Evolutionary conservation across 2,888 invertebrate genomes (phyloP).

Genomic region (Venusia cambrica): DNA sequence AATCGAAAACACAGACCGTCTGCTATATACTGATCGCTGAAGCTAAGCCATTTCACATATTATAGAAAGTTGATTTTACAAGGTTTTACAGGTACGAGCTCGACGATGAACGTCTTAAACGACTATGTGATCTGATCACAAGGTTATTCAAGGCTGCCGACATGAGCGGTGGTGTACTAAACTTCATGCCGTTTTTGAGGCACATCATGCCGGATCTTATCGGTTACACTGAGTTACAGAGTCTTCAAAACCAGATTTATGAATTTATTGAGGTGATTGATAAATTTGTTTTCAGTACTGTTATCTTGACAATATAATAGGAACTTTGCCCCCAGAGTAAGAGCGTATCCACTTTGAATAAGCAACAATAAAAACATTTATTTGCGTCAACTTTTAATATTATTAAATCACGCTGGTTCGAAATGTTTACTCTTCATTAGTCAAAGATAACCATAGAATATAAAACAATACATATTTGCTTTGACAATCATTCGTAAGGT

Average conservation of each 20-base stretch:
- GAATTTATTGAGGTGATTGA: conserved; percentile 75
- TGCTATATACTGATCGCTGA: no score
- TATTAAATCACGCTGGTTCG: conserved; percentile 6
- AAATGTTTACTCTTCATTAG: no score
- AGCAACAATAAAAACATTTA: conserved; percentile 7
- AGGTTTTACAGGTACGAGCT: conserved; percentile 73
- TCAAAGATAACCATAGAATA: no score
- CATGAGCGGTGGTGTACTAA: conserved; percentile 86
- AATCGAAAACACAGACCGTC: no score
- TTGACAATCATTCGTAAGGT: no score
- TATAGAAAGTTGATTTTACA: conserved; percentile 1
- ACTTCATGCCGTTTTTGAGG: conserved; percentile 85
- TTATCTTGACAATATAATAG: background rate
- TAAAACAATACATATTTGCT: no score
- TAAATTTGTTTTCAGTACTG: background rate
- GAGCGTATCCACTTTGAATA: conserved; percentile 2
- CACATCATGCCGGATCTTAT: conserved; percentile 82
- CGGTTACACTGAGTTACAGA: conserved; percentile 81
- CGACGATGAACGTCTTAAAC: conserved; percentile 76
- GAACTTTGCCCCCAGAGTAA: conserved; percentile 1
- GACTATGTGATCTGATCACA: conserved; percentile 80
- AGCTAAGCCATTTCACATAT: no score
- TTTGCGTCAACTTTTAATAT: conserved; percentile 9
- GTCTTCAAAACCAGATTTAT: conserved; percentile 73
- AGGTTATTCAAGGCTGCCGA: conserved; percentile 83